phyloP scores from a whole-genome alignment of 2,888 invertebrate genomes.

The Cheilosia vulpina region DNA sequence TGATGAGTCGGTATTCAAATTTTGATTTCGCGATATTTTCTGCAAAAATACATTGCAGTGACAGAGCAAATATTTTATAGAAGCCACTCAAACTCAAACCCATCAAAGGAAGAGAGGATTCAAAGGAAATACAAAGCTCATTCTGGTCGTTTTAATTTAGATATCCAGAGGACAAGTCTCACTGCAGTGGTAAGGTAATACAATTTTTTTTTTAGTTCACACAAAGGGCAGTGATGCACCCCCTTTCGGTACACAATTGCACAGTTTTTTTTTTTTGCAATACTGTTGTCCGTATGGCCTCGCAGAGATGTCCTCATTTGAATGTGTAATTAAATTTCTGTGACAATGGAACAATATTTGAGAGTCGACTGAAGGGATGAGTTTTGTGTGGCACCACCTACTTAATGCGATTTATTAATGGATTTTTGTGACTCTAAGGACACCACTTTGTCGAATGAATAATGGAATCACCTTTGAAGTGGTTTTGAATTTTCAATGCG shows the following conservation, averaged over 20 bases:
- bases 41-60: conserved; percentile 28
- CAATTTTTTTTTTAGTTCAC: conserved; percentile 10
- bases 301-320: conserved; percentile 62
- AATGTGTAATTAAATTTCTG: conserved; percentile 73
- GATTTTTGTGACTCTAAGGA: conserved; percentile 72
- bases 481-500: conserved; percentile 68
- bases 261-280: conserved; percentile 49
- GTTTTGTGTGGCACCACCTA: conserved; percentile 42
- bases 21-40: conserved; percentile 52
- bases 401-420: conserved; percentile 74
- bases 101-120: conserved; percentile 12
- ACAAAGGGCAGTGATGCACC: conserved; percentile 48
- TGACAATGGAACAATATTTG: conserved; percentile 27
- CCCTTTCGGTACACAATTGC: conserved; percentile 41
- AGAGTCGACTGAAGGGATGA: conserved; percentile 36
- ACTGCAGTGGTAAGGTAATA: conserved; percentile 13
- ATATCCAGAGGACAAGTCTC: conserved; percentile 52
- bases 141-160: conserved; percentile 67
- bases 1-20: conserved; percentile 36
- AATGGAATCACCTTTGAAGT: conserved; percentile 73
- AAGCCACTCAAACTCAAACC: conserved; percentile 2
- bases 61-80: conserved; percentile 22
- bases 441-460: conserved; percentile 65
- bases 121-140: conserved; percentile 45
- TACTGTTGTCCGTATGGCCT: conserved; percentile 61